Evolutionary conservation across 1,140 invertebrate genomes (phyloP), one percentile per base, ranked within the genome.

Genomic region (Ostrea denselamellosa): DNA sequence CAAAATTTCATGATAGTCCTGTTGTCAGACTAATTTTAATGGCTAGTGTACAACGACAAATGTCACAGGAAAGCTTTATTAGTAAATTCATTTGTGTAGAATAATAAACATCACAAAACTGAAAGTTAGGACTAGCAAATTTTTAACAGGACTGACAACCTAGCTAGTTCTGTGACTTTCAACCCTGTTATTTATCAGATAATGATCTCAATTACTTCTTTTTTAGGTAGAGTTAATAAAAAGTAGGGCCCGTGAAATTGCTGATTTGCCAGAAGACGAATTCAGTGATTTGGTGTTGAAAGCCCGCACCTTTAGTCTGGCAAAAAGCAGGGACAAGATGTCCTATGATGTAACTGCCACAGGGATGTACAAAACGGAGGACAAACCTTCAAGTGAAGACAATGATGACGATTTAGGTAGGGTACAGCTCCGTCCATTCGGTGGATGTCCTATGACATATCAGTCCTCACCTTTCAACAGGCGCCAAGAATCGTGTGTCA

Each of bases 181-280:
- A 44, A 44, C 34, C 34, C 34, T 44, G 34, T 44, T 44, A 44
- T 44, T 44, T 44, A 44, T 44, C 34, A 44, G 34, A 44, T 44
- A 44, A 12, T 71, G 17, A 71, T 58, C 14, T 71, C 28, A 87
- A n/a, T 83, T 54, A 65, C 89, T 82, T 86, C 22, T 85, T 83
- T 91, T 92, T 81, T 88, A 94, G 93, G 54, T 94, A 56, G 90
- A 93, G 56, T 84, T 77, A 25, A 92, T 93, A 44, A 93, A 93
- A 81, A 89, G 91, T 52, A 87, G 86, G 83, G 92, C 92, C 22
- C 87, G 93, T 22, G 83, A 87, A 9, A 90, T 94, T 71, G 88
- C 91, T 62, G 93, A 93, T 17, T 87, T 93, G 14, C 90, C 92
- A 22, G 92, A 94, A 58, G 86, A 90, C n/a, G 90, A 91, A 34